Percentiles rank a stretch among this genome's conserved stretches.
These are phyloP conservation scores for Sphaerolaimus hirsutus DNA, from an alignment of 2,888 invertebrate genomes.

Conservation along the genomic window DNA sequence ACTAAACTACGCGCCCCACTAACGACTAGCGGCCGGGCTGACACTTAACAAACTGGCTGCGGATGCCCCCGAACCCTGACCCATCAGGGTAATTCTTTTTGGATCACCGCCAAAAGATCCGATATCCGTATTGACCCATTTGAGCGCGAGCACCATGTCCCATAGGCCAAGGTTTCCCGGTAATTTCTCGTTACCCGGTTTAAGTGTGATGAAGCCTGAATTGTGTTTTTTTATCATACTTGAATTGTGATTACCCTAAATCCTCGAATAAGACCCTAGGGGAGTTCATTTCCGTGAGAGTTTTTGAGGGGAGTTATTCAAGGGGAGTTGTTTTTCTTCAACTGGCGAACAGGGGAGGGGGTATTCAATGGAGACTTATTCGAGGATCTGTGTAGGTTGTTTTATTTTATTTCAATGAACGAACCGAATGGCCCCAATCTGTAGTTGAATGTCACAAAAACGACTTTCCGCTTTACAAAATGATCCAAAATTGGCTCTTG, in stretches of 20 bases:
- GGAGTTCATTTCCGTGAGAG: neutral
- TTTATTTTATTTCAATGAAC: neutral
- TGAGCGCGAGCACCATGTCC: slow-evolving; percentile 17
- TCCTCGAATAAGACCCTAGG: neutral
- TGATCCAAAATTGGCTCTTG: slow-evolving; percentile 14
- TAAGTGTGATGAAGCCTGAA: slow-evolving; percentile 21
- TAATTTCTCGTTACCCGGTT: slow-evolving; percentile 19
- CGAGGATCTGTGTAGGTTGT: neutral
- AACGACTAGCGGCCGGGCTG: no score
- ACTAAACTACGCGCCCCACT: no score
- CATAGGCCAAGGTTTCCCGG: slow-evolving; percentile 22
- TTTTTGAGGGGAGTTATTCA: no score
- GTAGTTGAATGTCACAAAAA: slow-evolving; percentile 79
- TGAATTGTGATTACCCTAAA: neutral
- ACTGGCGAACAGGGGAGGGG: neutral
- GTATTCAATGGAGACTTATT: no score
- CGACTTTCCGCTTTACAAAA: slow-evolving; percentile 45
- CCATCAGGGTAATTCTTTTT: slow-evolving; percentile 12
- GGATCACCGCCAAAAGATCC: slow-evolving; percentile 5
- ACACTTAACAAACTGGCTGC: slow-evolving; percentile 20
- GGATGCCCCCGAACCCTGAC: slow-evolving; percentile 22
- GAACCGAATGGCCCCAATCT: slow-evolving; percentile 61
- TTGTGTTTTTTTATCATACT: neutral
- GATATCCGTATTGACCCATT: slow-evolving; percentile 17
- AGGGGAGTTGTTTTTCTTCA: no score